A percentile compares a stretch with the other conserved stretches of the same genome.
These are phyloP conservation scores for Enteromius radiatus DNA, from an alignment of 2,797 vertebrate genomes.

Conservation along the genomic window DNA sequence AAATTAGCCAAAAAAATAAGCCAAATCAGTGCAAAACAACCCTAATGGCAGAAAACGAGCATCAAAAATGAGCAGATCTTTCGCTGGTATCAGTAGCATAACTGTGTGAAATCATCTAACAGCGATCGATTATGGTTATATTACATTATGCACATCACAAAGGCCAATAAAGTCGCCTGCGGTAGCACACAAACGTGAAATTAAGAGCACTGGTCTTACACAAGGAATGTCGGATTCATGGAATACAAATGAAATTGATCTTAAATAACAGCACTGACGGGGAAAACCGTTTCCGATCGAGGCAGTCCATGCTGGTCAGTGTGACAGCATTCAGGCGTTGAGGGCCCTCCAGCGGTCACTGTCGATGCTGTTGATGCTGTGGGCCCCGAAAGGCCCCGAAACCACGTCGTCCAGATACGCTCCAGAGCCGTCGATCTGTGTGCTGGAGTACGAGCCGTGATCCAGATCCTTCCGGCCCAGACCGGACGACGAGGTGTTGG, in stretches of 20 bases:
- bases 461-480: slow-evolving; percentile 87
- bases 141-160: slow-evolving; percentile 24
- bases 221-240: slow-evolving; percentile 30
- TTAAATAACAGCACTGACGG: slow-evolving; percentile 7
- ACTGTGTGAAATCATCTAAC: not conserved
- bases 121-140: not conserved
- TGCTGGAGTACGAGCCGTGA: slow-evolving; percentile 89
- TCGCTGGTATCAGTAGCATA: not conserved
- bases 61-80: not conserved
- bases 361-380: slow-evolving; percentile 90
- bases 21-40: slow-evolving; percentile 24
- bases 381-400: slow-evolving; percentile 86
- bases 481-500: slow-evolving; percentile 82
- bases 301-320: slow-evolving; percentile 25
- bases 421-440: slow-evolving; percentile 89
- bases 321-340: slow-evolving; percentile 75
- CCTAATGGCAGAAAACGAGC: not conserved
- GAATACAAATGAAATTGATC: not conserved
- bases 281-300: not conserved
- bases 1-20: not conserved
- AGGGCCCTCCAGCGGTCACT: slow-evolving; percentile 94
- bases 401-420: slow-evolving; percentile 91
- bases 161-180: not conserved
- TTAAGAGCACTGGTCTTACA: slow-evolving; percentile 13
- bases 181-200: not conserved